Base-by-base conservation (phyloP, 2,888 invertebrate species). In the Himalopsyche tibetana region DNA sequence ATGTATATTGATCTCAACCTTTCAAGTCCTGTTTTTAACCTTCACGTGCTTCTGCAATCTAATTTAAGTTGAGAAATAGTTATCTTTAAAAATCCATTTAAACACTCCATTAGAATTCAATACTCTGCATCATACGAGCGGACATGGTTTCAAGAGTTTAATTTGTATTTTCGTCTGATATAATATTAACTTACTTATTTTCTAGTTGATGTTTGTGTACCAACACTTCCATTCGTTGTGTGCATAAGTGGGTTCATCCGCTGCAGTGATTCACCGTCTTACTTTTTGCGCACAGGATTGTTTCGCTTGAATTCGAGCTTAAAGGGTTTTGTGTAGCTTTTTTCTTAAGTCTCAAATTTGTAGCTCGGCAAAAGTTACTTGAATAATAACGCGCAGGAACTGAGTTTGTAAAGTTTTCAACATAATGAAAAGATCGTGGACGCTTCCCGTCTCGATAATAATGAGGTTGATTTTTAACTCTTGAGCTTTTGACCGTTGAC, bases 401-500 rank as follows among this genome's bases (percentile, higher is more conserved):
- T 19, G 63, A 63, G 63, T 28, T 63, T 19, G n/a, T 8, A 19
- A 63, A 63, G 63, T 63, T 63, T 63, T 19, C 63, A 63, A n/a
- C 28, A 9, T 63, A 63, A 63, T 63, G 63, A 63, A 63, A 63
- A 63, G 63, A 63, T 19, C 28, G 28, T 28, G 28, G 0, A 11
- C 19, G 63, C 15, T 63, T 5, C 19, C 19, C n/a, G 63, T 63
- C 28, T n/a, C 63, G 28, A 19, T 19, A n/a, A 63, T 63, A 63
- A 63, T 63, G 63, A 63, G 63, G 63, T 63, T 63, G n/a, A 63
- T 63, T 63, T 63, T 28, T 63, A 63, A 63, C 63, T 63, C 19
- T 2, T 0, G 19, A 63, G 19, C 63, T 63, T 63, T 63, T 63
- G 63, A 63, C 63, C 63, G 63, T 9, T 19, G 28, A 28, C 63